A percentile compares a stretch with the other conserved stretches of the same genome.
phyloP scores from a whole-genome alignment of 2,797 vertebrate species.

The Glyptemys insculpta region DNA sequence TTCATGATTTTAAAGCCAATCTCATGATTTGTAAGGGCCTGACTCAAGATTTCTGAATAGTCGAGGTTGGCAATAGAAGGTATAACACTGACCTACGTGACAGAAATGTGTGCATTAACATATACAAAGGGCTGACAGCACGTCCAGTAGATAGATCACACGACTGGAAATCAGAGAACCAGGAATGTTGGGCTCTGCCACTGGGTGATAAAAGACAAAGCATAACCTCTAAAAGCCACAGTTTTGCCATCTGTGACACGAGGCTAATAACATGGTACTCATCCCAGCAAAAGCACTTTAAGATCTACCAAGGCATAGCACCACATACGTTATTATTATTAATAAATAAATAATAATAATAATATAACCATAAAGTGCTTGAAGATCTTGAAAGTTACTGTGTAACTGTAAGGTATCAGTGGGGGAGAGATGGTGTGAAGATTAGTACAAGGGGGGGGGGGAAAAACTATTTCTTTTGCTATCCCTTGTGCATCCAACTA shows the following conservation, averaged over 20 bases:
- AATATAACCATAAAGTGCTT: neutral
- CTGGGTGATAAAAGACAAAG: neutral
- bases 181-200: neutral
- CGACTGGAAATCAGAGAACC: neutral
- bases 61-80: neutral
- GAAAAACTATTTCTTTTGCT: neutral
- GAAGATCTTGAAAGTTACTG: neutral
- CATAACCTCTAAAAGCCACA: neutral
- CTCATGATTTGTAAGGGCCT: neutral
- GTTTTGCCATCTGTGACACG: neutral
- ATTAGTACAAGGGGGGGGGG: neutral
- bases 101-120: neutral
- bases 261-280: neutral
- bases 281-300: neutral
- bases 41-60: neutral
- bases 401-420: neutral
- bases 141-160: neutral
- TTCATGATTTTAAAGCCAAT: conserved; percentile 17
- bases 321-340: neutral
- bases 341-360: neutral
- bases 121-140: conserved; percentile 19
- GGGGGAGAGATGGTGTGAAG: neutral
- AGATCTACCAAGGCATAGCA: neutral
- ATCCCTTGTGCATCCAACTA: conserved; percentile 9
- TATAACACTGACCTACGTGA: neutral